Base-by-base conservation (phyloP, 2,113 vertebrate genomes). In the Steatornis caripensis region DNA sequence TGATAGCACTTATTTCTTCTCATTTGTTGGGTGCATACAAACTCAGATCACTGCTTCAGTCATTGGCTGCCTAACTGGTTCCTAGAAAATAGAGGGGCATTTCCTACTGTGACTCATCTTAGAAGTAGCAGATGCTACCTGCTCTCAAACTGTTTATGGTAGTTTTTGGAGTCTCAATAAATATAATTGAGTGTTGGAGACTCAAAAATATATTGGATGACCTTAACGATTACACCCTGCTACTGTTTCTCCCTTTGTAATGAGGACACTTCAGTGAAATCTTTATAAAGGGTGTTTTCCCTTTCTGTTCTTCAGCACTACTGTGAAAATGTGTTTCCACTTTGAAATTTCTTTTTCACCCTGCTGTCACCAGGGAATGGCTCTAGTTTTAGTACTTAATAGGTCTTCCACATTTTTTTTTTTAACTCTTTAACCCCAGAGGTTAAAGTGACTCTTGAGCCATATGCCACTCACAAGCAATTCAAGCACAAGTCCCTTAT, bases 11-110 rank as follows among this genome's bases (percentile, higher is more conserved):
- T 49, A 22, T 24, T 92, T 78, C 53, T 79, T 84, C 60, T 87
- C 41, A 8, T 58, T 57, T 51, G 46, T 84, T 91, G 84, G 84
- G 84, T 91, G 81, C 49, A 3, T 7, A 43, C 41, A 17, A 3
- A 49, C 60, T 54, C 69, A 46, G 72, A 84, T 75, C 39, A 9
- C 72, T 57, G 69, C 85, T 84, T 82, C 92, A 70, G 15, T 62
- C 66, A 48, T 12, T 77, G 74, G 58, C 82, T 85, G 86, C 79
- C 16, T 20, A 21, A 48, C 54, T 78, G 86, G 37, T 95, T 97
- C 96, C 96, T 96, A 93, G 95, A 95, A 87, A 93, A 97, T 89
- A 72, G 1, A 70, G 93, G 92, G 93, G 93, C 93, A 76, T 96
- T 95, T 96, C 81, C 79, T 89, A 14, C 71, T 1, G 0, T 94